These are phyloP conservation scores for Verasper variegatus DNA, from an alignment of 2,113 vertebrate species.

Conservation along the genomic window DNA sequence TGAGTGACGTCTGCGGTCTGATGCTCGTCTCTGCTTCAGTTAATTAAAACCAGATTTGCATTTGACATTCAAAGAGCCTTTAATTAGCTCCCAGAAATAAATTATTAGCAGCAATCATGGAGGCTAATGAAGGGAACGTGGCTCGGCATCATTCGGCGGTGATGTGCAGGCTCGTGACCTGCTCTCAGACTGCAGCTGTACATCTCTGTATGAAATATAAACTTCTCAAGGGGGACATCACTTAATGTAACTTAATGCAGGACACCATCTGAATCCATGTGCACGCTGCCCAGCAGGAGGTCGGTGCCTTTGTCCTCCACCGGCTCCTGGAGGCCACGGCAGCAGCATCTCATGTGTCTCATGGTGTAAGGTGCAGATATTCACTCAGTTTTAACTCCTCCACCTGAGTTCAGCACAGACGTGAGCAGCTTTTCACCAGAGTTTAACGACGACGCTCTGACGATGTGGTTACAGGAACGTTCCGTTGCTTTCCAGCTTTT, in stretches of 20 bases:
- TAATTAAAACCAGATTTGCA: constrained; percentile 29
- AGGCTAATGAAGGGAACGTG: constrained; percentile 13
- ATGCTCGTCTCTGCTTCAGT: background rate
- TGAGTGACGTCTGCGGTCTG: background rate
- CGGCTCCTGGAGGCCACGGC: background rate
- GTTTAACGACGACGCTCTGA: background rate
- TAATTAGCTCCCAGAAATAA: constrained; percentile 33
- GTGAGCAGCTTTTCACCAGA: background rate
- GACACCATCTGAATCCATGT: background rate
- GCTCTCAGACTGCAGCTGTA: no score
- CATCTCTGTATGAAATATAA: background rate
- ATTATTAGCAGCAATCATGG: constrained; percentile 12
- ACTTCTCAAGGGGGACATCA: background rate
- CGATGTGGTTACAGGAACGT: background rate
- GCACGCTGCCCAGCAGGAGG: constrained; percentile 34
- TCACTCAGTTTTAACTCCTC: no score
- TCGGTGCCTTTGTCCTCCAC: constrained; percentile 33
- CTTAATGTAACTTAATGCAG: background rate
- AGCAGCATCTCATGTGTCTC: constrained; percentile 60
- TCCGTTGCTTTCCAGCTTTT: background rate
- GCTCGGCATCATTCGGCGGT: no score
- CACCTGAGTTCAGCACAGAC: no score
- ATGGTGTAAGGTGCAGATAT: background rate
- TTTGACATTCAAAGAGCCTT: constrained; percentile 22
- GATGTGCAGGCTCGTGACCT: no score